Conservation (phyloP, 2,888 invertebrate species). For the Chirona hameri region DNA sequence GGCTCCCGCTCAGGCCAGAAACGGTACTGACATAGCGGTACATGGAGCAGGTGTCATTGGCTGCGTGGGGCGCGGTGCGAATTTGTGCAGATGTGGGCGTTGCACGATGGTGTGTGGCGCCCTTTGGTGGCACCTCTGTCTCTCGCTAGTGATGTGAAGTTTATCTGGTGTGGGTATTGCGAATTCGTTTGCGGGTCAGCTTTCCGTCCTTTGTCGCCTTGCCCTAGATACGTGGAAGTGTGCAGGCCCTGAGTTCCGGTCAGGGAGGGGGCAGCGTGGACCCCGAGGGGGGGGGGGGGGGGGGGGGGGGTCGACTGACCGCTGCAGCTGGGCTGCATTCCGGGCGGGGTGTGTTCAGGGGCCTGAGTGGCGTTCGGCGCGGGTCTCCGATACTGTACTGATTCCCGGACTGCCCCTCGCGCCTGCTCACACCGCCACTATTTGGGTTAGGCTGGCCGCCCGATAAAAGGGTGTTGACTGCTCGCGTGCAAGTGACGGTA, state of each 20-base stretch:
- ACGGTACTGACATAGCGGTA: no score
- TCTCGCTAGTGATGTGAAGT: no score
- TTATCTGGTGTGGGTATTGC: no score
- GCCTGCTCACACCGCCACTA: neutral
- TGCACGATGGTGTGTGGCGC: no score
- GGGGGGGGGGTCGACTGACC: no score
- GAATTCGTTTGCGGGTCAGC: no score
- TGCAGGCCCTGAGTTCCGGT: neutral
- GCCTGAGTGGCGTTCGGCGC: neutral
- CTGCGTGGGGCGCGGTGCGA: neutral
- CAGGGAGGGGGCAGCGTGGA: neutral
- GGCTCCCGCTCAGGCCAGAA: no score
- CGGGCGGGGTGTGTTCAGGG: neutral
- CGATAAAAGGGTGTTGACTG: slow-evolving; percentile 24
- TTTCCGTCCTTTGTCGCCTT: no score
- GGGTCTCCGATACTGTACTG: neutral
- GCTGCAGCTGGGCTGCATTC: neutral
- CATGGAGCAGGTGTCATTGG: neutral
- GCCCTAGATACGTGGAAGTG: no score
- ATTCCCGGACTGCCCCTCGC: neutral
- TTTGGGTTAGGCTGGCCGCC: neutral
- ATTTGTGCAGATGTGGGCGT: neutral
- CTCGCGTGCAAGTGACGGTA: neutral
- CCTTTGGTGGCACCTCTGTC: no score
- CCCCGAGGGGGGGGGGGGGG: no score